Conservation (phyloP, 1,140 invertebrate species). For the Melanaphis sacchari region DNA sequence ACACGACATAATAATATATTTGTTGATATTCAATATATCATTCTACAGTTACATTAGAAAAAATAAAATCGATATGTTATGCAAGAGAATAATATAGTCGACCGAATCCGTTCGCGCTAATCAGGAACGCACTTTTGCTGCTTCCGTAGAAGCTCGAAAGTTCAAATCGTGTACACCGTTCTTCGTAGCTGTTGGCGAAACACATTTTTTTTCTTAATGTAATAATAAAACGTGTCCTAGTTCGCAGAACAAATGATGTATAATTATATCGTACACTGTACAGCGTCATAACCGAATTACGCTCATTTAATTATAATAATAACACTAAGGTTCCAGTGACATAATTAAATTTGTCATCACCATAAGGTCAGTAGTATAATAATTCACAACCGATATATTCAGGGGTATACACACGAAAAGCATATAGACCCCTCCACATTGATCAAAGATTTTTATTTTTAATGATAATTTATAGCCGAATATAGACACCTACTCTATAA, state of each 20-base stretch:
- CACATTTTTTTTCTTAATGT: not conserved
- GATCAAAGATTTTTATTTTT: not conserved
- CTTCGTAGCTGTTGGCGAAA: not conserved
- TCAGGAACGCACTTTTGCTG: constrained; percentile 43
- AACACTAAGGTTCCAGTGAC: constrained; percentile 34
- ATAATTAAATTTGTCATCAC: constrained; percentile 41
- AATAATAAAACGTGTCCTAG: constrained; percentile 5
- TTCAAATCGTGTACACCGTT: not conserved
- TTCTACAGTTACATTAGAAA: constrained; percentile 22
- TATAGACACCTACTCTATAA: not conserved
- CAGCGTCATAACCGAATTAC: constrained; percentile 46
- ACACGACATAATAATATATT: not conserved
- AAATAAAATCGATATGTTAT: constrained; percentile 54
- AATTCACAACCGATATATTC: not conserved
- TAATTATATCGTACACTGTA: not conserved
- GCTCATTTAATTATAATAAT: constrained; percentile 54
- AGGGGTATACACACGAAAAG: not conserved
- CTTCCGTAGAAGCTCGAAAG: constrained; percentile 54
- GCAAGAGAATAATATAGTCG: constrained; percentile 49
- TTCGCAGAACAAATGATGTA: not conserved
- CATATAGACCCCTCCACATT: not conserved
- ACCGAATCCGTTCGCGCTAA: constrained; percentile 30
- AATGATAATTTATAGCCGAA: not conserved
- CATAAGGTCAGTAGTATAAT: constrained; percentile 42
- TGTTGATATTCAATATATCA: not conserved